A percentile compares a stretch with the other conserved stretches of the same genome.
Conservation (phyloP, 2,888 invertebrate genomes). For the Geophilus truncorum region DNA sequence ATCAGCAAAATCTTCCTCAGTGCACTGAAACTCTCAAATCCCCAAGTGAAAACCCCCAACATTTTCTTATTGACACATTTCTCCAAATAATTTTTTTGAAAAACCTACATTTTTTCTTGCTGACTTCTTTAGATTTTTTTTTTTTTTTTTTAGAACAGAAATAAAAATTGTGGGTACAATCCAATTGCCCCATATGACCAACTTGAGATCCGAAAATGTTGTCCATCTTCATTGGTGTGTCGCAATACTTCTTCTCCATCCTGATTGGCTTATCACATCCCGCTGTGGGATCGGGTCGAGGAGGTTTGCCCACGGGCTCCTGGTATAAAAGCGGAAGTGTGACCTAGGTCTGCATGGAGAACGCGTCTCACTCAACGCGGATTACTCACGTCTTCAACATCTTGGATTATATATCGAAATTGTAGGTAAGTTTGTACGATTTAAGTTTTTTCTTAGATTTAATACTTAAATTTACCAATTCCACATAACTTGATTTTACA, state of each 20-base stretch:
- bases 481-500: too few relatives aligned
- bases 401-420: slow-evolving; percentile 10
- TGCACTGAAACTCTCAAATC: too few relatives aligned
- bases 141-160: neutral
- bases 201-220: neutral
- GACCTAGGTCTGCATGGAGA: slow-evolving; percentile 19
- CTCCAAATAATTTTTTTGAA: too few relatives aligned
- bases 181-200: neutral
- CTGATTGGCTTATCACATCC: neutral
- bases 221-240: slow-evolving; percentile 15
- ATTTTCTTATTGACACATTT: too few relatives aligned
- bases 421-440: neutral
- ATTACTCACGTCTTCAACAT: neutral
- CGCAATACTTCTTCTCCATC: neutral
- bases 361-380: slow-evolving; percentile 18
- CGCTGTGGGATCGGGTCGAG: slow-evolving; percentile 18
- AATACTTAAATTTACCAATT: too few relatives aligned
- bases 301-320: slow-evolving; percentile 14
- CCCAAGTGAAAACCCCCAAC: too few relatives aligned
- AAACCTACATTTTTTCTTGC: too few relatives aligned
- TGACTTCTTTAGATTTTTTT: too few relatives aligned
- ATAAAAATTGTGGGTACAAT: neutral
- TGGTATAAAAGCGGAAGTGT: slow-evolving; percentile 29
- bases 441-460: too few relatives aligned
- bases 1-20: too few relatives aligned